These are phyloP conservation scores for Ophthalmolycus amberensis DNA, from an alignment of 2,113 vertebrate genomes.

Conservation along the genomic window DNA sequence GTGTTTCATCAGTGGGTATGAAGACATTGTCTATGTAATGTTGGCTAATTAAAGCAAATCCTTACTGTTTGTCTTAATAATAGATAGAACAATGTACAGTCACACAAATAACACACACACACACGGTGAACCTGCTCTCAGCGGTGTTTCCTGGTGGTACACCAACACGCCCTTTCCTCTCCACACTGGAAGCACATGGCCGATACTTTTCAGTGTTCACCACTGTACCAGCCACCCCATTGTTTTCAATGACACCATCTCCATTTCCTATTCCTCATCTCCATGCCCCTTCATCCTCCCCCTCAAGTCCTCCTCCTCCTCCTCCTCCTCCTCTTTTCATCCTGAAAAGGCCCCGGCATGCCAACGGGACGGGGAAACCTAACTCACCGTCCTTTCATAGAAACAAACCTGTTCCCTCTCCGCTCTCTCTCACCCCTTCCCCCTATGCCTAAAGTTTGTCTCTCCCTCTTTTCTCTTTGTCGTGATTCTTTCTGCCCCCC, in stretches of 20 bases:
- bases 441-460: constrained; percentile 31
- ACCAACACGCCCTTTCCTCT: not conserved
- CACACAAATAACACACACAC: not conserved
- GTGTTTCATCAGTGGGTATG: not conserved
- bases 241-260: constrained; percentile 55
- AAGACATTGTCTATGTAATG: too few species aligned
- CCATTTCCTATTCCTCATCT: constrained; percentile 43
- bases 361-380: constrained; percentile 64
- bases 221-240: constrained; percentile 19
- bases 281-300: constrained; percentile 42
- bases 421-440: constrained; percentile 19
- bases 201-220: constrained; percentile 30
- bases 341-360: constrained; percentile 38
- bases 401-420: constrained; percentile 66
- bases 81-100: not conserved
- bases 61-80: not conserved
- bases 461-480: constrained; percentile 60
- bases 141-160: not conserved
- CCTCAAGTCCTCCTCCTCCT: constrained; percentile 32
- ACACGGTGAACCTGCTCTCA: too few species aligned
- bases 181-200: constrained; percentile 2
- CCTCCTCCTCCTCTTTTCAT: constrained; percentile 60
- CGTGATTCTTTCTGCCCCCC: constrained; percentile 14
- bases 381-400: constrained; percentile 70
- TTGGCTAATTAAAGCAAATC: not conserved